phyloP scores from a whole-genome alignment of 2,888 invertebrate genomes.

The Diadegma fenestrale region DNA sequence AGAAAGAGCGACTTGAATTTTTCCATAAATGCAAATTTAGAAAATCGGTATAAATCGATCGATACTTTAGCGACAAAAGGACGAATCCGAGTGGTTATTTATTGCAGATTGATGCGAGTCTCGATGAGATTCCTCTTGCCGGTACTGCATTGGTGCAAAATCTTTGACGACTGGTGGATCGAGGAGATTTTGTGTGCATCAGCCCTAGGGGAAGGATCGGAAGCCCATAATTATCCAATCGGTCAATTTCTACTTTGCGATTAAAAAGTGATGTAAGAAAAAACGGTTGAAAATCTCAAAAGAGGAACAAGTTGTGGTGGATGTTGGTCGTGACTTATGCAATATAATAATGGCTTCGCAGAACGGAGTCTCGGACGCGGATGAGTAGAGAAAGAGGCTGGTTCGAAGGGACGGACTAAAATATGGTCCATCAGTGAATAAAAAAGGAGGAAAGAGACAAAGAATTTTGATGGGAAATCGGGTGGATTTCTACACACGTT shows the following conservation, averaged over 20 bases:
- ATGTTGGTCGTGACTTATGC: constrained; percentile 50
- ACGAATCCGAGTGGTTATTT: background rate
- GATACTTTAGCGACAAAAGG: background rate
- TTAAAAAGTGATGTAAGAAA: constrained; percentile 24
- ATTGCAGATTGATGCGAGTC: background rate
- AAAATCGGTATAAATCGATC: background rate
- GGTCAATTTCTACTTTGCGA: constrained; percentile 70
- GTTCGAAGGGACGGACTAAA: constrained; percentile 4
- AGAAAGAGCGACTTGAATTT: too few relatives aligned
- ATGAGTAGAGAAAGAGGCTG: constrained; percentile 17
- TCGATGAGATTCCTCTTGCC: constrained; percentile 14
- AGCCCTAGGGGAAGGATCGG: constrained; percentile 37
- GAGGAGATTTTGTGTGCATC: background rate
- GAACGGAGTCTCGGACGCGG: constrained; percentile 40
- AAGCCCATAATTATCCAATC: constrained; percentile 73
- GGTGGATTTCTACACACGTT: background rate
- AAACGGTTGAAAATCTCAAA: constrained; percentile 7
- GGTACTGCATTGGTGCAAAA: background rate
- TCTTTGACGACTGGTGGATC: constrained; percentile 12
- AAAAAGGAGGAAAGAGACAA: background rate
- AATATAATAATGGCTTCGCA: constrained; percentile 65
- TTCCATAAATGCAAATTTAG: background rate
- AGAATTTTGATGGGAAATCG: constrained; percentile 29
- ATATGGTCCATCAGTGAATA: constrained; percentile 24
- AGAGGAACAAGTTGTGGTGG: constrained; percentile 19